Base-by-base conservation (phyloP, 2,113 vertebrate genomes). In the Oreochromis tanganicae region DNA sequence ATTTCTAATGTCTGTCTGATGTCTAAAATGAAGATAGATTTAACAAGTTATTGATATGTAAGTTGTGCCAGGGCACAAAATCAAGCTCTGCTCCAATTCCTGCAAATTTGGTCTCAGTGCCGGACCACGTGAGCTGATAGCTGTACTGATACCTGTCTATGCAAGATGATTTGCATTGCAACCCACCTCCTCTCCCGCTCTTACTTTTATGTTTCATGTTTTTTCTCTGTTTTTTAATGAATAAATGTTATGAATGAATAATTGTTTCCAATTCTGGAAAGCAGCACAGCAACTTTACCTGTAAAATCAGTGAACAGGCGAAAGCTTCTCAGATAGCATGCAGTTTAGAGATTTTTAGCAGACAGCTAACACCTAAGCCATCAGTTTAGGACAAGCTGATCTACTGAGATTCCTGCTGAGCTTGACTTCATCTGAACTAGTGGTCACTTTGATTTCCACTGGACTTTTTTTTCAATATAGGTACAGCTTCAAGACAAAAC, bases 301-400 rank as follows among this genome's bases (percentile, higher is more conserved):
- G 5, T 9, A 11, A 29, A 46, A 75, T 3, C 68, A 0, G 2
- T 0, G 41, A 17, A 48, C 0, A 9, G 41, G 21, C 0, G 1
- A 48, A 46, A 46, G 68, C 68, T 29, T 11, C 24, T 48, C 14
- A 73, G 21, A 46, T 46, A 75, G 68, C 1, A 73, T 19, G 41
- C 1, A 1, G 21, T 46, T 27, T 27, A 73, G n/a, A 73, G 66
- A 46, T 1, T 73, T 73, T 17, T 46, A 48, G 68, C 21, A 19
- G 68, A 48, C 8, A 17, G 14, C 41, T 75, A 29, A 48, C 41
- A 29, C 14, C 68, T 75, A 17, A 46, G 12, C 12, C 66, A 16
- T 68, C 7, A 41, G 36, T 21, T 68, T 24, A 41, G n/a, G 63
- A 24, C 4, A 41, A 73, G 21, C 4, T 27, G 38, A 16, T 27